Base-by-base conservation (phyloP, 2,888 invertebrate species). In the Stomorhina lunata region DNA sequence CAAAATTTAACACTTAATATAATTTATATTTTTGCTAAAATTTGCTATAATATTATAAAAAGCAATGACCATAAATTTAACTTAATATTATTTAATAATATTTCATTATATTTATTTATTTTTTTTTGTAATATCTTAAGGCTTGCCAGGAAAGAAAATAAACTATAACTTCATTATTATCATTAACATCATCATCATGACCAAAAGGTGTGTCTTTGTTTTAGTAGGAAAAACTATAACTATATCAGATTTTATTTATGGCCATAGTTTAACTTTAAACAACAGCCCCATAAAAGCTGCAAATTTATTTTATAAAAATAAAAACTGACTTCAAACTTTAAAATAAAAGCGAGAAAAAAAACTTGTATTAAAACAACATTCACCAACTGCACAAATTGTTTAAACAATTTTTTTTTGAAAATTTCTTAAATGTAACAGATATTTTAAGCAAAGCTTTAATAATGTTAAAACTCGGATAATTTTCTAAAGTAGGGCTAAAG, bases 351-450 rank as follows among this genome's bases (percentile, higher is more conserved):
- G n/a, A 25, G 2, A 9, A 40, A 20, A 66, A 61, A 68, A 81
- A 81, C 63, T 73, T 81, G 81, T 68, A 37, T 34, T 55, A 43
- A 73, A 77, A 81, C 81, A 78, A 81, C 73, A 81, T 78, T 78
- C 81, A 81, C 73, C 55, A 53, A 10, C 27, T 10, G 12, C 53
- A 43, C 12, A 9, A 9, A 5, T 2, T n/a, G n/a, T n/a, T n/a
- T n/a, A n/a, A n/a, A n/a, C n/a, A n/a, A n/a, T n/a, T n/a, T n/a
- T n/a, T n/a, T n/a, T n/a, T n/a, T n/a, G n/a, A n/a, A n/a, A n/a
- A n/a, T n/a, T n/a, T n/a, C n/a, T n/a, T n/a, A n/a, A n/a, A n/a
- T n/a, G n/a, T n/a, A n/a, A n/a, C n/a, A n/a, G n/a, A n/a, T n/a
- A n/a, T n/a, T n/a, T n/a, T n/a, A n/a, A n/a, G n/a, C n/a, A n/a